Evolutionary conservation across 2,888 invertebrate species (phyloP), one percentile per base, ranked within the genome.

Genomic region (Lomographa bimaculata): DNA sequence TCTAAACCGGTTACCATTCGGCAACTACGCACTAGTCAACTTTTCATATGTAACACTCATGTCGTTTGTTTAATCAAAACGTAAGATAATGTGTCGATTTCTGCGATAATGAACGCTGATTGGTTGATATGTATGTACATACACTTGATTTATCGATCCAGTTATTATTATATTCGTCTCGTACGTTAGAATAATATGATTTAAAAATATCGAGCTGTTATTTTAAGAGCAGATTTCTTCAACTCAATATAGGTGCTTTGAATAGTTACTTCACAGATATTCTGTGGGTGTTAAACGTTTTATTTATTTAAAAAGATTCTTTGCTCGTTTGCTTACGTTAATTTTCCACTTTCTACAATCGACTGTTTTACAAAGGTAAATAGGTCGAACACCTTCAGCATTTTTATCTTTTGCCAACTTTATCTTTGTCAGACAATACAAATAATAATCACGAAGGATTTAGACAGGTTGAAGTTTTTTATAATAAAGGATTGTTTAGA

Each of bases 1-100:
- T 38, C 53, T 44, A 60, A 73, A 73, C 68, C 57, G 62, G 71
- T 67, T 66, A 57, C 50, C 46, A 51, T 66, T 55, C 46, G 54
- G 51, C 42, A 64, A 67, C 60, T 64, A 65, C 60, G 63, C 62
- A 67, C 55, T 54, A 57, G 55, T 52, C 52, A 57, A 55, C 62
- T 56, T 55, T 54, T 50, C 34, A 52, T 54, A 43, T 58, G 56
- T 57, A 55, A 52, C 59, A 50, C 60, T 14, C n/a, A 8, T 20
- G 55, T 60, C 55, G 52, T 52, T 44, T 46, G 40, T 50, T 45
- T 64, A 58, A 59, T 57, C 56, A 61, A 58, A 41, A 36, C 39
- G 36, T 23, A 18, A 43, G 32, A 54, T 46, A 49, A 42, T 47
- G 40, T 45, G 42, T 33, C 30, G 36, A 43, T 43, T 54, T 47